Evolutionary conservation across 2,888 invertebrate species (phyloP), one percentile per base, ranked within the genome.

Genomic region (Andrena bucephala): DNA sequence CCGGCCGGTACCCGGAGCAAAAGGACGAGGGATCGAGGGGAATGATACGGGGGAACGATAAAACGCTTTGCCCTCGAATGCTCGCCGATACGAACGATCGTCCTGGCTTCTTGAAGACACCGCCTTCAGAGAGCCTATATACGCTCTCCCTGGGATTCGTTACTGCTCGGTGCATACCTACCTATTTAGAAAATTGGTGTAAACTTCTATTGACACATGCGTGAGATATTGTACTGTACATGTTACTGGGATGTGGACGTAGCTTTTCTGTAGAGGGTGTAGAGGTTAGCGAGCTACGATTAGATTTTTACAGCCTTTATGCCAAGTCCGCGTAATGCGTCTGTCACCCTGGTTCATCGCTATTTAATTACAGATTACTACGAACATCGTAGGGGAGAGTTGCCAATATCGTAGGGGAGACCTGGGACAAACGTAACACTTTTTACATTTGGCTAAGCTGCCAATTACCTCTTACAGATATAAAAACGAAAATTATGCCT

Each of bases 61-160:
- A 87, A 87, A 86, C 83, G 84, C 84, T 84, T 87, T 83, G 80
- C 78, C 74, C 72, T 69, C 67, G 68, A 68, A 54, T 20, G 54
- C 69, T 69, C 62, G 63, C 68, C 69, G 79, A 72, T 78, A 78
- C 63, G 71, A 75, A 76, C 69, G 83, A 84, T 85, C 85, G 81
- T 75, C 83, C 76, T 78, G 77, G 63, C 70, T 83, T 83, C 85
- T 87, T 69, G 67, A 36, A 50, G 68, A 2, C 73, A 8, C 6
- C 74, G 48, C 16, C 54, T 67, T 67, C 68, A 59, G 66, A 78
- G 66, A 59, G n/a, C 59, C 27, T n/a, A 54, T 36, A 50, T 24
- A 24, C 10, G 57, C 27, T 24, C 27, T 57, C 0, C 0, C 24
- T 8, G 10, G 57, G 27, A 10, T 24, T 24, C 27, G 7, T 10